Evolutionary conservation across 2,888 invertebrate genomes (phyloP).

Genomic region (Trissoscelio sp.): DNA sequence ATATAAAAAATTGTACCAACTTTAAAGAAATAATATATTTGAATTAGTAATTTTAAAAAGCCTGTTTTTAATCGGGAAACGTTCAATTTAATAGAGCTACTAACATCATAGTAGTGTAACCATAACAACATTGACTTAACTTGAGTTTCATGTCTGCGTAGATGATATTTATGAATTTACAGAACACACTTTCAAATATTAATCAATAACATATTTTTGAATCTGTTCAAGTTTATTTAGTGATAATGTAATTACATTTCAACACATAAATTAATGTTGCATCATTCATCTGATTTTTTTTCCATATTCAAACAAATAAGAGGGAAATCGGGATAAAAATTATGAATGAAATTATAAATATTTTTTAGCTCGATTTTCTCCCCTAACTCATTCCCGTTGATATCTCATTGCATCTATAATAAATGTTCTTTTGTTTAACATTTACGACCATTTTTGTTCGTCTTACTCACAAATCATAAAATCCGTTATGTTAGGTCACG

Average conservation of each 20-base stretch:
- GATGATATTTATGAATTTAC: slow-evolving; percentile 15
- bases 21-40: too few relatives aligned
- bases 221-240: not conserved
- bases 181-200: not conserved
- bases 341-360: not conserved
- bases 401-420: not conserved
- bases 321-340: slow-evolving; percentile 3
- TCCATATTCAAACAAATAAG: not conserved
- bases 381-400: not conserved
- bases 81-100: slow-evolving; percentile 22
- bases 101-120: slow-evolving; percentile 73
- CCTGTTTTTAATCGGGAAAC: slow-evolving; percentile 41
- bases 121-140: slow-evolving; percentile 81
- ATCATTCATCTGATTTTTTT: not conserved
- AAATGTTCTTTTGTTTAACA: not conserved
- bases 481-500: not conserved
- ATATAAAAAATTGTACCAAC: too few relatives aligned
- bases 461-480: not conserved
- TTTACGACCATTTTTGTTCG: not conserved
- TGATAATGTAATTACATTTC: not conserved
- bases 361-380: slow-evolving; percentile 13
- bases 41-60: too few relatives aligned
- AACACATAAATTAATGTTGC: not conserved
- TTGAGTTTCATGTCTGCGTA: slow-evolving; percentile 58
- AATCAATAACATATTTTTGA: slow-evolving; percentile 29